Evolutionary conservation across 2,888 invertebrate species (phyloP), one percentile per base, ranked within the genome.

Genomic region (Campoplex nolae): DNA sequence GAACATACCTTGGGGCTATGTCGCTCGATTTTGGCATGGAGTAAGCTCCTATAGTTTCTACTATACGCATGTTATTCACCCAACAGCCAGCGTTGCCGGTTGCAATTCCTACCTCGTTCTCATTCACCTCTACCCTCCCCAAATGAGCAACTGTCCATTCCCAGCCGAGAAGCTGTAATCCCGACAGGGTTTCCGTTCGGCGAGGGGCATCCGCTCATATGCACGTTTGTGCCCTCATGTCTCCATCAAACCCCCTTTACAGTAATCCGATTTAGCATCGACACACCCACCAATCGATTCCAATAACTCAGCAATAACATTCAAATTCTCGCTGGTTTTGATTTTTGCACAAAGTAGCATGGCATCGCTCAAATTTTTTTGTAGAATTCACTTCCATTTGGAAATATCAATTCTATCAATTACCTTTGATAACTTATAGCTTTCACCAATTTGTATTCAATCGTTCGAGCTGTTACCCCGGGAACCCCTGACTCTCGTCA

Each of bases 241-340:
- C 86, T 82, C 81, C 67, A 75, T 88, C 88, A 84, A 89, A 80
- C 87, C 89, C 88, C 90, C 89, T 89, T 88, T 86, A 85, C 88
- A 89, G 89, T 92, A 92, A 93, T 92, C 92, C 90, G 91, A 91
- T 92, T 92, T 86, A 71, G 23, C 51, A 58, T 11, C 84, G 70
- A 42, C 80, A 78, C 82, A 48, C 77, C 88, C 89, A 86, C 89
- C 90, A 91, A 91, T 92, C 91, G 91, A 92, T 92, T 91, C 90
- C 91, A 90, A 92, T 92, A 92, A 92, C 91, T 91, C 91, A 91
- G 92, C 92, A 92, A 92, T 83, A 70, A 80, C 74, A 65, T 65
- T 54, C 54, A 62, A 77, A 88, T 85, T 81, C 79, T 71, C 77
- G 85, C 75, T 75, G 73, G 67, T 87, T 81, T 78, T 75, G 35